Base-by-base conservation (phyloP, 2,113 vertebrate genomes). In the Pagrus major region DNA sequence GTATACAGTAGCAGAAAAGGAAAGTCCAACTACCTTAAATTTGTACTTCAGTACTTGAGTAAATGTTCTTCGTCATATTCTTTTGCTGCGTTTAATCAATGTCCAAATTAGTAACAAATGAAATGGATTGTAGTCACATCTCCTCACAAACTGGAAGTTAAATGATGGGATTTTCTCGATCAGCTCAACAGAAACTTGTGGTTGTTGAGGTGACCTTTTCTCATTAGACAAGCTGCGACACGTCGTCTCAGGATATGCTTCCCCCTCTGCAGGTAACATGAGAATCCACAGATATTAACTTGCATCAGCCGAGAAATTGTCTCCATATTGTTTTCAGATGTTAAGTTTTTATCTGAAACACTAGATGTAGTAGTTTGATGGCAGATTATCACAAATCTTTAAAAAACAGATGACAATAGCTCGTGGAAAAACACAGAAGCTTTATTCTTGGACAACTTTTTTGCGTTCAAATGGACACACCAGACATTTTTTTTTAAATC, bases 381-480 rank as follows among this genome's bases (percentile, higher is more conserved):
- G n/a, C n/a, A n/a, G n/a, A n/a, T n/a, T n/a, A n/a, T n/a, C 5
- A 55, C 3, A 63, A 5, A 37, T 25, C 4, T 29, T 31, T 1
- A 52, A 21, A 54, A 46, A 51, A 27, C 33, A 39, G 21, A 60
- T 11, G 2, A 60, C n/a, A 66, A 56, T 52, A 35, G 68, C 18
- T 80, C 65, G 61, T 88, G 83, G 70, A 81, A 91, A 91, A 84
- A 86, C 55, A 63, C 55, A 63, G 9, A 25, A 9, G 15, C 25
- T 92, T 92, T 91, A 92, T 92, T 90, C 42, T 58, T 46, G 18
- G 46, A 88, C 76, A 51, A n/a, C 42, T 31, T 66, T 61, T 46
- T 84, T 72, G 16, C 29, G 21, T 83, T 65, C 55, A 80, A 83
- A 76, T 60, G 18, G 63, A 75, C 55, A 88, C 21, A 71, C 21